Conservation (phyloP, 2,797 vertebrate genomes). For the Micrastur ruficollis region DNA sequence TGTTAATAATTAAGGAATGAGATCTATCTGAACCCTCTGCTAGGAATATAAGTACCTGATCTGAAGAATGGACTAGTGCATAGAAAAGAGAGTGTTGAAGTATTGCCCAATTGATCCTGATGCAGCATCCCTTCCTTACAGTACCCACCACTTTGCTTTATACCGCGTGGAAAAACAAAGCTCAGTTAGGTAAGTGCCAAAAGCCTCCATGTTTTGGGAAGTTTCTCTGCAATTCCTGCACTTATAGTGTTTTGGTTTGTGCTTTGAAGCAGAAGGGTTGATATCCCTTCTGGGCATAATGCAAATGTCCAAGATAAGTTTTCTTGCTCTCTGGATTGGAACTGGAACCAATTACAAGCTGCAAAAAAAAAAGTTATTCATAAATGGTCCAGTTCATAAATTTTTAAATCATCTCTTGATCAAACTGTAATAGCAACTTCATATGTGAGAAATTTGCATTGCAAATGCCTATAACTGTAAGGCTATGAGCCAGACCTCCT, state of each 20-base stretch:
- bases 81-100: not conserved
- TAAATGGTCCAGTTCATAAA: not conserved
- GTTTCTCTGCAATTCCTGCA: not conserved
- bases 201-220: not conserved
- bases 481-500: constrained; percentile 46
- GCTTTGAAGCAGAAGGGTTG: not conserved
- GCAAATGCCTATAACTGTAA: constrained; percentile 10
- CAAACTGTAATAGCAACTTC: constrained; percentile 1
- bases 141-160: not conserved
- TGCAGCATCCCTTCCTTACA: not conserved
- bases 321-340: not conserved
- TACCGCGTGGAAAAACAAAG: not conserved
- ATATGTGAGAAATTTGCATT: constrained; percentile 44
- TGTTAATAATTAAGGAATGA: not conserved
- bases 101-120: not conserved
- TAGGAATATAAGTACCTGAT: not conserved
- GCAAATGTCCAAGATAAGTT: not conserved
- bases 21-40: not conserved
- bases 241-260: not conserved
- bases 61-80: not conserved
- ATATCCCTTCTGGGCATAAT: not conserved
- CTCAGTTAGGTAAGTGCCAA: not conserved
- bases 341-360: not conserved
- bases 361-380: not conserved
- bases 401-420: constrained; percentile 21